phyloP scores from a whole-genome alignment of 2,113 vertebrate genomes.

The Malurus elegans region DNA sequence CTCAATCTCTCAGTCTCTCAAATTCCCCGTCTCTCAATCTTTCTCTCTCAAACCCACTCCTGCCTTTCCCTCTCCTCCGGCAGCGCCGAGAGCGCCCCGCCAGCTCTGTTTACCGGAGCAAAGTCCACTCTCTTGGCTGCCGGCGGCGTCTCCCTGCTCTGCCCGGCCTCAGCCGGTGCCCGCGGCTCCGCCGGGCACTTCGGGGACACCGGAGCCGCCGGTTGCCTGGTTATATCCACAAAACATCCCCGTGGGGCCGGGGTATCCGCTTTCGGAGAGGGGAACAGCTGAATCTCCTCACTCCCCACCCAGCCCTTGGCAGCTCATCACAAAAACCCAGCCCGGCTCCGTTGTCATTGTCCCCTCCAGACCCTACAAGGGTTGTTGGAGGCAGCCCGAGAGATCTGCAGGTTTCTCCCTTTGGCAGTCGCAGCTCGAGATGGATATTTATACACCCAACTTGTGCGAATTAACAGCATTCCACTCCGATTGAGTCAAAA shows the following conservation, averaged over 20 bases:
- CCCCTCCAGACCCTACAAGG: constrained; percentile 65
- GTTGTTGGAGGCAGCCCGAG: background rate
- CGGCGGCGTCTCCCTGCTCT: accelerated
- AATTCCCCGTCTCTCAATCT: background rate
- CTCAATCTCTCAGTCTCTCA: background rate
- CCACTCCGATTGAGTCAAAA: constrained; percentile 69
- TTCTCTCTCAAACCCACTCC: background rate
- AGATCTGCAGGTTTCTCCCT: background rate
- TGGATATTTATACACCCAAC: constrained; percentile 13
- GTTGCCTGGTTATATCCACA: constrained; percentile 65
- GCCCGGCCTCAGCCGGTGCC: background rate
- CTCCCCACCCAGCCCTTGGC: constrained; percentile 63
- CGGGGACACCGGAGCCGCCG: background rate
- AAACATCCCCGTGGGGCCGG: constrained; percentile 35
- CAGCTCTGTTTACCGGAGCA: constrained; percentile 19
- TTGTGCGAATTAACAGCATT: constrained; percentile 55
- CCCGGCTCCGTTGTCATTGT: background rate
- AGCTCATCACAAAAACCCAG: constrained; percentile 16
- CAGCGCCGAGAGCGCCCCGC: background rate
- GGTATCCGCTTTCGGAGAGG: constrained; percentile 17
- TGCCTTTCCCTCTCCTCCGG: background rate
- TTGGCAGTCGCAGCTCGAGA: background rate
- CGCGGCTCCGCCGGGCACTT: background rate
- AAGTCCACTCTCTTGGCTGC: background rate
- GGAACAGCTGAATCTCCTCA: constrained; percentile 48